phyloP scores from a whole-genome alignment of 2,797 vertebrate genomes.

The Sylvia borin region DNA sequence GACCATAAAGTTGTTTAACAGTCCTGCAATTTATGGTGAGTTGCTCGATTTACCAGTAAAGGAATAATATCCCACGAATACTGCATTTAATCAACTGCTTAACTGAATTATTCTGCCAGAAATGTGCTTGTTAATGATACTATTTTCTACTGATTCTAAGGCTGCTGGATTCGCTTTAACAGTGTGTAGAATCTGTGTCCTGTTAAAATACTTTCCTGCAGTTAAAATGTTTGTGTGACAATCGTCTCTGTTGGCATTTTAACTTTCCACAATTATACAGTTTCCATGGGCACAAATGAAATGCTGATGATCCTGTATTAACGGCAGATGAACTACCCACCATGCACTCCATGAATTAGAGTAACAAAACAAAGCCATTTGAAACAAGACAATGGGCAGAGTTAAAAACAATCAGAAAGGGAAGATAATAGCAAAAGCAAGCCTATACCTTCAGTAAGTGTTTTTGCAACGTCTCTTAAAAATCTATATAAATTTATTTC shows the following conservation, averaged over 20 bases:
- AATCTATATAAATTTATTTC: too few relatives aligned
- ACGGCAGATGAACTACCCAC: background rate
- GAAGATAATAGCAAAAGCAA: background rate
- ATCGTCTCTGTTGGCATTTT: conserved; percentile 24
- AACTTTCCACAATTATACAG: background rate
- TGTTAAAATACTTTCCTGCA: conserved; percentile 43
- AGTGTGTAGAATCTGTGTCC: background rate
- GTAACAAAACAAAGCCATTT: background rate
- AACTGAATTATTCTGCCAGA: conserved; percentile 7
- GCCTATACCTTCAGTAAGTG: background rate
- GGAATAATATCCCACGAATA: background rate
- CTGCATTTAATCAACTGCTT: background rate
- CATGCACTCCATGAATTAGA: background rate
- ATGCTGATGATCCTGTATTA: background rate
- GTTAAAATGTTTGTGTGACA: conserved; percentile 22
- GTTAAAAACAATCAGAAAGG: background rate
- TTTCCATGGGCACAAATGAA: conserved; percentile 30
- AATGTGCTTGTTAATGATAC: background rate
- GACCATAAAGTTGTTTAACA: background rate
- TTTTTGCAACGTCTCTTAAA: background rate
- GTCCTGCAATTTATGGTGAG: background rate
- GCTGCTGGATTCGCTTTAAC: background rate
- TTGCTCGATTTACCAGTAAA: background rate
- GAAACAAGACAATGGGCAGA: background rate
- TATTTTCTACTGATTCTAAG: background rate